A percentile compares a stretch with the other conserved stretches of the same genome.
Conservation (phyloP, 2,888 invertebrate species). For the Oscheius onirici region DNA sequence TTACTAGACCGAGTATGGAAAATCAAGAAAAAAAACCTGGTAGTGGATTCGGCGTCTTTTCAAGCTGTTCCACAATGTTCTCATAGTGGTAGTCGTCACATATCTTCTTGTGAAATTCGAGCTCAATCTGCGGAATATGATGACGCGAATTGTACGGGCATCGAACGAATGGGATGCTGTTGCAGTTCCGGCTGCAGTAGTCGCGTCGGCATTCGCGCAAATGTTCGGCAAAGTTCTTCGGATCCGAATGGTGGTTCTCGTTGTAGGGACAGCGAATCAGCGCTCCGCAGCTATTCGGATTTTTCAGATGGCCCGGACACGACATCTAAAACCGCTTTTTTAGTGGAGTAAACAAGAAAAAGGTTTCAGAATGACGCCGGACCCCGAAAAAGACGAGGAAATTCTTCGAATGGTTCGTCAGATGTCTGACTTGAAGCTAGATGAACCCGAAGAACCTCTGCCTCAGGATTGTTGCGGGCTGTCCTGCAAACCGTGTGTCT, state of each 20-base stretch:
- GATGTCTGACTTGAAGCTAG: neutral
- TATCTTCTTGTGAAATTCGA: slow-evolving; percentile 30
- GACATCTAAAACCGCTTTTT: slow-evolving; percentile 19
- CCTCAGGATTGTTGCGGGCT: slow-evolving; percentile 43
- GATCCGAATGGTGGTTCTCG: neutral
- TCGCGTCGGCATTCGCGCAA: slow-evolving; percentile 36
- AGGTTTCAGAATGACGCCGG: neutral
- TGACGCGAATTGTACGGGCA: slow-evolving; percentile 31
- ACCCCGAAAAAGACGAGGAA: slow-evolving; percentile 22
- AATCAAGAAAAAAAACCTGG: neutral
- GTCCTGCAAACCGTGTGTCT: slow-evolving; percentile 42
- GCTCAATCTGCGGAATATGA: slow-evolving; percentile 30
- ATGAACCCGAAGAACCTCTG: slow-evolving; percentile 24
- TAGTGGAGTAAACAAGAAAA: neutral
- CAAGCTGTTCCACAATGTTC: neutral
- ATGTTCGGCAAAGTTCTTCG: slow-evolving; percentile 27
- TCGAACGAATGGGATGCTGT: slow-evolving; percentile 26
- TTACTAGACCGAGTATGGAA: too few species aligned
- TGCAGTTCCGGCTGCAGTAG: slow-evolving; percentile 16
- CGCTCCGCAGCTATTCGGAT: slow-evolving; percentile 14
- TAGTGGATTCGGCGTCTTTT: neutral
- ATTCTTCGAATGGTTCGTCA: slow-evolving; percentile 34
- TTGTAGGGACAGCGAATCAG: slow-evolving; percentile 28
- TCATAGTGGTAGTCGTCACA: slow-evolving; percentile 11
- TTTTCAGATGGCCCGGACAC: slow-evolving; percentile 26